Base-by-base conservation (phyloP, 2,797 vertebrate genomes). In the Tympanoctomys barrerae region DNA sequence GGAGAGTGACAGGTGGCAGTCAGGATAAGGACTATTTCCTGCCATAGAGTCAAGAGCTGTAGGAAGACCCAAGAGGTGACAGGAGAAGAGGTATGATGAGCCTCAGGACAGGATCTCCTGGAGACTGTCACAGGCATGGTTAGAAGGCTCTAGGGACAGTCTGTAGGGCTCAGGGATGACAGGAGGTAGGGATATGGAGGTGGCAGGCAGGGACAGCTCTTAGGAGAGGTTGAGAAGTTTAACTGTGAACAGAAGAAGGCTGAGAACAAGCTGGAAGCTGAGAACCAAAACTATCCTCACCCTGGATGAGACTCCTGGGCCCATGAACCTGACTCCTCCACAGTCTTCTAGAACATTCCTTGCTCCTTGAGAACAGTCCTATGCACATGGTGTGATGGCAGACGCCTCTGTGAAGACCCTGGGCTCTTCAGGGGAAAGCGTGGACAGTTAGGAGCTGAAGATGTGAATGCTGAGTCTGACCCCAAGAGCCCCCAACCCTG, bases 271-370 rank as follows among this genome's bases (percentile, higher is more conserved):
- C 39, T 39, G 33, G 31, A 75, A 66, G 64, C 64, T 13, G 52
- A 42, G 21, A 83, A 42, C 39, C 77, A 68, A 77, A 85, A 33
- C 57, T 16, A 1, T 18, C 22, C 36, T 61, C 54, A 2, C 9
- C 68, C 73, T 57, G 26, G 46, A 39, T 2, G 57, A 91, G 57
- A 49, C 12, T 5, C 62, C 73, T 39, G 9, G 9, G 36, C 4
- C 1, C 26, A 12, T 1, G 31, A 19, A 21, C 26, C 42, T 1
- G 24, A 7, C 0, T 1, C 18, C 42, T 61, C 59, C 4, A 5
- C 36, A 3, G 4, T 24, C 52, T 59, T 4, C 12, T 6, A 2
- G 39, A 46, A n/a, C 71, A 39, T 42, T 49, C 33, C 42, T 57
- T 28, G 13, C 39, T 78, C 73, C 61, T n/a, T 5, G 5, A 21